Conservation (phyloP, 2,797 vertebrate genomes). For the Setipinna tenuifilis region DNA sequence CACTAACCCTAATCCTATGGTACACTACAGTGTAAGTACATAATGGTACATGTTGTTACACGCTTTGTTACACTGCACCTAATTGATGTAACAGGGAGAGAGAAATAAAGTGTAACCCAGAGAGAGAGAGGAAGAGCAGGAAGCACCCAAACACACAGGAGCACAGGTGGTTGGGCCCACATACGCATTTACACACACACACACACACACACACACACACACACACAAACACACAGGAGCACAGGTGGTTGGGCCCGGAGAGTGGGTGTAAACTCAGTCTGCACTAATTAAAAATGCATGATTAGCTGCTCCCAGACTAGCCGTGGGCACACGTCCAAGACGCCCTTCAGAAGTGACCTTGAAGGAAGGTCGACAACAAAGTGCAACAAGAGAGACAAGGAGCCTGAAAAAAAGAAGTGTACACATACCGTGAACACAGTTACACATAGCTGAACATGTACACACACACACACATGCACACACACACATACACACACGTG, state of each 20-base stretch:
- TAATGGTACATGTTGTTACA: too few relatives aligned
- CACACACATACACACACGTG: not conserved
- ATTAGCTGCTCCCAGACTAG: not conserved
- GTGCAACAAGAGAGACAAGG: not conserved
- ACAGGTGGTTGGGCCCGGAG: not conserved
- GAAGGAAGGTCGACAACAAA: not conserved
- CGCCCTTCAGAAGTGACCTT: slow-evolving; percentile 25
- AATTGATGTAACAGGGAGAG: too few relatives aligned
- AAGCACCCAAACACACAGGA: too few relatives aligned
- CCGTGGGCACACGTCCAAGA: slow-evolving; percentile 23
- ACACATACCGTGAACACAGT: not conserved
- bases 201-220: too few relatives aligned
- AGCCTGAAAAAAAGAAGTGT: not conserved
- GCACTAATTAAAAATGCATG: slow-evolving; percentile 34
- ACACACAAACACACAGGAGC: not conserved
- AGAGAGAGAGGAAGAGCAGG: too few relatives aligned
- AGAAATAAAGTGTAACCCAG: too few relatives aligned
- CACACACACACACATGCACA: not conserved
- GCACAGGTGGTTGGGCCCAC: not conserved
- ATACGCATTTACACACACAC: too few relatives aligned
- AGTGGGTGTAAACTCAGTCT: slow-evolving; percentile 3
- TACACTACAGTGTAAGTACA: too few relatives aligned
- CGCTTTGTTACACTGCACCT: too few relatives aligned
- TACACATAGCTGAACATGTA: not conserved
- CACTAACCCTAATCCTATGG: too few relatives aligned